Evolutionary conservation across 1,140 invertebrate species (phyloP).

Genomic region (Lethrus apterus): DNA sequence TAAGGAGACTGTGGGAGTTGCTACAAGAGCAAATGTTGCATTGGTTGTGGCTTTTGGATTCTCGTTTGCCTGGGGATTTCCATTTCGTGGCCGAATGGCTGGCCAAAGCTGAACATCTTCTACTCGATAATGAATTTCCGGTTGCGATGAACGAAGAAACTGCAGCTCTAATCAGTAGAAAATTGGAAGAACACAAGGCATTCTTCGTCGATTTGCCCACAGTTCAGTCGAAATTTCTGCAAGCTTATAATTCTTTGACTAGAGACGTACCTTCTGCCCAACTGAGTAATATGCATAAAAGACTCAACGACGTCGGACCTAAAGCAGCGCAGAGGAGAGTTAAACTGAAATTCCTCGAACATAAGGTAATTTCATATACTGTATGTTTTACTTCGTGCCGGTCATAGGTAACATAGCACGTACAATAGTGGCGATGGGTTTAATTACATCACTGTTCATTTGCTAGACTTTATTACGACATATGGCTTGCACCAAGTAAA

Average conservation of each 20-base stretch:
- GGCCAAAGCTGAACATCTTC: slow-evolving; percentile 73
- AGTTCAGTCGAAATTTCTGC: slow-evolving; percentile 68
- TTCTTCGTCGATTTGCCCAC: slow-evolving; percentile 80
- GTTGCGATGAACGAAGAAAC: slow-evolving; percentile 77
- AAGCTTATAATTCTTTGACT: slow-evolving; percentile 53
- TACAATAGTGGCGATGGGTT: no score
- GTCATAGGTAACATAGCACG: no score
- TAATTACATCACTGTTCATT: no score
- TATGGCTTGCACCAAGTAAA: no score
- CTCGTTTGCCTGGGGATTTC: slow-evolving; percentile 73
- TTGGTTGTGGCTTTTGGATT: slow-evolving; percentile 82
- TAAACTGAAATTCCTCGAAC: slow-evolving; percentile 80
- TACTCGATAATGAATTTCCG: slow-evolving; percentile 76
- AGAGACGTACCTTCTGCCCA: slow-evolving; percentile 66
- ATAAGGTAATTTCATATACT: slow-evolving; percentile 56
- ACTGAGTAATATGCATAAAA: slow-evolving; percentile 66
- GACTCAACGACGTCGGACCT: slow-evolving; percentile 63
- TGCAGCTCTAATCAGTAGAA: slow-evolving; percentile 75
- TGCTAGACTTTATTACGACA: no score
- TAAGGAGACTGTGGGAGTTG: slow-evolving; percentile 68
- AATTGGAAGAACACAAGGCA: slow-evolving; percentile 80
- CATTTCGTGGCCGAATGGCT: slow-evolving; percentile 82
- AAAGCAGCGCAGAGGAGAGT: slow-evolving; percentile 69
- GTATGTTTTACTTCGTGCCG: background rate
- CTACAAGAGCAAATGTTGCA: slow-evolving; percentile 67